Evolutionary conservation across 2,797 vertebrate species (phyloP).

Genomic region (Gymnopithys bicolor): DNA sequence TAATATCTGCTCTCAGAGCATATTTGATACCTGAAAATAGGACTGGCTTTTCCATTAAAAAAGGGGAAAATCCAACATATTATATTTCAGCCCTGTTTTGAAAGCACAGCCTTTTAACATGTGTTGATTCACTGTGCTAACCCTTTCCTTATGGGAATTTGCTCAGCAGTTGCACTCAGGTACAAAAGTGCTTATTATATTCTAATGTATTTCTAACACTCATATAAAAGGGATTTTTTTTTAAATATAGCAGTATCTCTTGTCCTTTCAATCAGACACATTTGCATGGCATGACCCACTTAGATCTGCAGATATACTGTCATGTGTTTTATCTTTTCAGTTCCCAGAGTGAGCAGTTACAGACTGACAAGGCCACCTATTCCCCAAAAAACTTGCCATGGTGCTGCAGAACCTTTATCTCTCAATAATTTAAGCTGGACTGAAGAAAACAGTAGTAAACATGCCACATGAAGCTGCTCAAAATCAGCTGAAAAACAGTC

Average conservation of each 20-base stretch:
- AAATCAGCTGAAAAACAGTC: neutral
- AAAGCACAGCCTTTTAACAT: neutral
- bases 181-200: neutral
- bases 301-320: neutral
- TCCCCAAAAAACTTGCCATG: neutral
- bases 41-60: neutral
- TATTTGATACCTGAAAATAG: neutral
- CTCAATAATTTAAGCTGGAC: neutral
- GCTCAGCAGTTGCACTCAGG: neutral
- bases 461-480: neutral
- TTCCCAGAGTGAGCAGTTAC: neutral
- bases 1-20: neutral
- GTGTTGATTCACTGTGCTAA: slow-evolving; percentile 18
- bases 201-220: neutral
- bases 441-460: neutral
- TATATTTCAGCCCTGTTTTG: neutral
- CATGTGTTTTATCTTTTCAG: neutral
- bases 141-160: neutral
- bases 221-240: neutral
- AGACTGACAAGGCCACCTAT: neutral
- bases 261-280: neutral
- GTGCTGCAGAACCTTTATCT: neutral
- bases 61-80: neutral
- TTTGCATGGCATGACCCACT: neutral
- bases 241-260: neutral